Base-by-base conservation (phyloP, 2,888 invertebrate species). In the Ditula angustiorana region DNA sequence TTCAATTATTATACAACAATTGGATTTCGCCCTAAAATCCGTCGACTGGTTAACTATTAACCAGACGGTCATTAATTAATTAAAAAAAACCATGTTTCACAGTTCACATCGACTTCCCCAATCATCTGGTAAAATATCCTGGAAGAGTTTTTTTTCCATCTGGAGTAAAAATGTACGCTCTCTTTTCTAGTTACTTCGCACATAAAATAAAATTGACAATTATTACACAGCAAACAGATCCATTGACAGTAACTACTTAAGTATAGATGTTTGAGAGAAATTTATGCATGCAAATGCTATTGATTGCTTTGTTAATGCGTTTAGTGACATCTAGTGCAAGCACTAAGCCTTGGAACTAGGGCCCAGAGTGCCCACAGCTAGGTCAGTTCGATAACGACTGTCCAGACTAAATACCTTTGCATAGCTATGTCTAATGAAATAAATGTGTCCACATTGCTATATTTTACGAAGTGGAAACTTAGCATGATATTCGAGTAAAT, bases 401-500 rank as follows among this genome's bases (percentile, higher is more conserved):
- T n/a, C n/a, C n/a, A n/a, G n/a, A n/a, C n/a, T n/a, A n/a, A n/a
- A n/a, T n/a, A n/a, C n/a, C n/a, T 13, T 3, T 2, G n/a, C 30
- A 13, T 33, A 11, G 19, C 35, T 24, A 8, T 21, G n/a, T 11
- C 21, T 50, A 5, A 10, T n/a, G 2, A 19, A 52, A 50, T 21
- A 52, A 44, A 44, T 30, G 26, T 37, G 37, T 10, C n/a, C 23
- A 16, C n/a, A 23, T 53, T 33, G 19, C 33, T 33, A 46, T 5
- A 46, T 24, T 19, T 19, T 23, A 35, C 26, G 24, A 26, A 19
- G 41, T 28, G 41, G 50, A 41, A 60, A 52, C 30, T 28, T 30
- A 30, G 41, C 28, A 41, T 10, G 50, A 24, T 23, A n/a, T n/a
- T n/a, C n/a, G n/a, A n/a, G 16, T 46, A 33, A 44, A 46, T 52